Conservation (phyloP, 2,888 invertebrate species). For the Melipona beecheii region DNA sequence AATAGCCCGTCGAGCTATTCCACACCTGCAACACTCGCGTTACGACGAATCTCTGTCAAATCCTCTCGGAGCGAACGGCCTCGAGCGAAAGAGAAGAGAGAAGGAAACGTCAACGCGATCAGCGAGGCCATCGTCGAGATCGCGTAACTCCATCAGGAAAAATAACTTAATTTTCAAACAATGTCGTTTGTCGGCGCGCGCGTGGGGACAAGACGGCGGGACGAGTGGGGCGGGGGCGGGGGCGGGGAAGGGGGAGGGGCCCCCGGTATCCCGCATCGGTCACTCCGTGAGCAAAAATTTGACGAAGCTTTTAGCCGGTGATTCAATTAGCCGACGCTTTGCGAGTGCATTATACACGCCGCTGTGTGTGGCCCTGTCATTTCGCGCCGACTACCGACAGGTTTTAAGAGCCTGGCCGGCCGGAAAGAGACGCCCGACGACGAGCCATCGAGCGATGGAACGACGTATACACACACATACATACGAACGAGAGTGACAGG, state of each 20-base stretch:
- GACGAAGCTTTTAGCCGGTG: slow-evolving; percentile 80
- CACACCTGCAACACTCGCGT: no score
- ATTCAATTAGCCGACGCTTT: slow-evolving; percentile 79
- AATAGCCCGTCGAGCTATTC: no score
- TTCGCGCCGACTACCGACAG: slow-evolving; percentile 70
- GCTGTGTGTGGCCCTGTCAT: slow-evolving; percentile 77
- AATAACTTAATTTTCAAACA: slow-evolving; percentile 79
- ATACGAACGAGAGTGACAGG: background rate
- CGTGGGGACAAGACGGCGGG: no score
- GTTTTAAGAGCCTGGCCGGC: slow-evolving; percentile 51
- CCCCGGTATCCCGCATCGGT: slow-evolving; percentile 46
- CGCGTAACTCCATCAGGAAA: slow-evolving; percentile 70
- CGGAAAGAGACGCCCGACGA: slow-evolving; percentile 12
- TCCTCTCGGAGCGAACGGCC: no score
- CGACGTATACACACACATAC: no score
- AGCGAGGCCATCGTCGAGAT: slow-evolving; percentile 17
- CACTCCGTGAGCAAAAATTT: slow-evolving; percentile 74
- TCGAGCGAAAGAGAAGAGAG: background rate
- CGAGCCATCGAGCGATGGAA: slow-evolving; percentile 10
- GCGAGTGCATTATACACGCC: slow-evolving; percentile 76
- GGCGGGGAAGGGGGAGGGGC: background rate
- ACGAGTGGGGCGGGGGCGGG: no score
- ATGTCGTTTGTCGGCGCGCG: slow-evolving; percentile 69
- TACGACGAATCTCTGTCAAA: no score
- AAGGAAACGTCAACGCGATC: background rate